Conservation (phyloP, 2,797 vertebrate genomes). For the Stomatorhinus walkeri region DNA sequence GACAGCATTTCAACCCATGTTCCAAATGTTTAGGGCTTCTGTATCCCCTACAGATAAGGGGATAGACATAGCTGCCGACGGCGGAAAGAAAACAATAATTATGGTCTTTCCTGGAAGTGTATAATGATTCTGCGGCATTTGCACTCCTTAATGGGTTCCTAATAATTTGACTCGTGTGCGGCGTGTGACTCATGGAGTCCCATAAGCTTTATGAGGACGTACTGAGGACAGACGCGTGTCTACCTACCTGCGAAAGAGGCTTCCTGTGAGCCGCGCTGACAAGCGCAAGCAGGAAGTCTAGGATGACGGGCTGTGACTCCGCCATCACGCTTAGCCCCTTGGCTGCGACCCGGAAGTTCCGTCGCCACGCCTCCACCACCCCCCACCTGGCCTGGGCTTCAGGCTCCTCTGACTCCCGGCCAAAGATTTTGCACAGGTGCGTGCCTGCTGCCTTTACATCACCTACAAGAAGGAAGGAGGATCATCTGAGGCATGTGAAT, state of each 20-base stretch:
- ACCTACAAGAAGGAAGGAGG: constrained; percentile 51
- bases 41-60: not conserved
- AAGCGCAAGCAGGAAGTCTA: constrained; percentile 69
- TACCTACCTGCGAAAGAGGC: constrained; percentile 67
- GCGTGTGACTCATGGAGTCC: not conserved
- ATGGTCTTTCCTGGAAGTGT: not conserved
- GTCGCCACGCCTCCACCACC: constrained; percentile 69
- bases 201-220: not conserved
- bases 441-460: constrained; percentile 60
- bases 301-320: constrained; percentile 55
- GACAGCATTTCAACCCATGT: not conserved
- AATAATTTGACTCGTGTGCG: not conserved
- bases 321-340: constrained; percentile 65
- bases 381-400: constrained; percentile 67
- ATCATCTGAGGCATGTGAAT: not conserved
- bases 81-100: not conserved
- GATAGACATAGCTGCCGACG: not conserved
- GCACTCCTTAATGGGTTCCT: not conserved
- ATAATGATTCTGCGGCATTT: not conserved
- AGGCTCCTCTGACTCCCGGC: constrained; percentile 55
- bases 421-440: constrained; percentile 67
- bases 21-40: not conserved
- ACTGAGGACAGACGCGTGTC: not conserved
- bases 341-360: constrained; percentile 54
- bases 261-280: constrained; percentile 59